Conservation (phyloP, 1,140 invertebrate species). For the Galleria mellonella region DNA sequence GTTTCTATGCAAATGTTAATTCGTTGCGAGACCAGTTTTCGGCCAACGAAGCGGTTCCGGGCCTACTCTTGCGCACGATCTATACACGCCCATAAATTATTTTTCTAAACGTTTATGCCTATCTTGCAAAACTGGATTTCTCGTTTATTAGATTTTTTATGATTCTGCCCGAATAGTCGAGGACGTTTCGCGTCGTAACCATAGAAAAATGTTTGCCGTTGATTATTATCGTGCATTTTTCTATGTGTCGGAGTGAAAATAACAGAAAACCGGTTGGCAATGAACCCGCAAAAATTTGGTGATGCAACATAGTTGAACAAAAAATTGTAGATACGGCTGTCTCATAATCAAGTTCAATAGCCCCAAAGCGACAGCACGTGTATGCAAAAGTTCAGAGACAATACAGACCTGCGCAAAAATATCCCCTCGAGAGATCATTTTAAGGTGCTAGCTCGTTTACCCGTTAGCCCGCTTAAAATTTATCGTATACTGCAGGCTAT, state of each 20-base stretch:
- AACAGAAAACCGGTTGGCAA: conserved; percentile 15
- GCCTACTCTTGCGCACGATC: conserved; percentile 44
- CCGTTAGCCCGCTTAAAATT: conserved; percentile 31
- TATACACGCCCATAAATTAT: conserved; percentile 58
- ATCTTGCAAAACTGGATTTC: conserved; percentile 47
- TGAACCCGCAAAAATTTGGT: conserved; percentile 42
- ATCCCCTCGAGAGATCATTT: conserved; percentile 38
- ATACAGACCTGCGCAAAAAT: conserved; percentile 46
- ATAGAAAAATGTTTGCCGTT: conserved; percentile 5
- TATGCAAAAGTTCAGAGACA: conserved; percentile 61
- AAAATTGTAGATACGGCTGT: conserved; percentile 59
- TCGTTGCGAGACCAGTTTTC: conserved; percentile 63
- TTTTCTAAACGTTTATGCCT: conserved; percentile 27
- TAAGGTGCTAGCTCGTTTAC: conserved; percentile 57
- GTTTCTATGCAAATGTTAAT: conserved; percentile 72
- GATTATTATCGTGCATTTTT: conserved; percentile 16
- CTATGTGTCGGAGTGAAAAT: conserved; percentile 16
- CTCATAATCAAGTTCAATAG: conserved; percentile 73
- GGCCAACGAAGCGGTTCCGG: conserved; percentile 55
- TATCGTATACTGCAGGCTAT: conserved; percentile 53
- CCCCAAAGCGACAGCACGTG: conserved; percentile 65
- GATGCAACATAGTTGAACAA: conserved; percentile 56
- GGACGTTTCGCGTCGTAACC: conserved; percentile 11
- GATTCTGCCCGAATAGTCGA: not conserved
- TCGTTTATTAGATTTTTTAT: not conserved